Percentiles rank a stretch among this genome's conserved stretches.
Conservation (phyloP, 2,797 vertebrate species). For the Rhadinocentrus ornatus region DNA sequence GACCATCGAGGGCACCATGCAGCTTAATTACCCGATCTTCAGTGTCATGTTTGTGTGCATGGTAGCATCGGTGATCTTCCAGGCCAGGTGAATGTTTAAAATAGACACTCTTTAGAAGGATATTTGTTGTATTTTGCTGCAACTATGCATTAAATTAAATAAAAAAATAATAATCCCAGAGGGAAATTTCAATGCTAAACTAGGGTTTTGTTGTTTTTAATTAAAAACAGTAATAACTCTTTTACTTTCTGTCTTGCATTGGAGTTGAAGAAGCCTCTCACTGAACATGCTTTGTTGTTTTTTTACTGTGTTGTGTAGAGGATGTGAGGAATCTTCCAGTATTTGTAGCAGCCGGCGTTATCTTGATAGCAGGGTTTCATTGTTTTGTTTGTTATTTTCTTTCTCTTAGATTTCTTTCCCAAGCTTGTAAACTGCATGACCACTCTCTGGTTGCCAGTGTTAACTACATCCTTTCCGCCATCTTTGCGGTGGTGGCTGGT, state of each 20-base stretch:
- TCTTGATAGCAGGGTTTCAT: neutral
- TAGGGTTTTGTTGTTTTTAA: no score
- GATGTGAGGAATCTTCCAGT: no score
- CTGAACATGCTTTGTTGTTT: no score
- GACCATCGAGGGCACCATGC: constrained; percentile 87
- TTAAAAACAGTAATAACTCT: no score
- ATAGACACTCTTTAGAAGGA: no score
- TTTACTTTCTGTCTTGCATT: no score
- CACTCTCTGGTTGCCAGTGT: constrained; percentile 89
- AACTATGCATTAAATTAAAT: no score
- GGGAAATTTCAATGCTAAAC: no score
- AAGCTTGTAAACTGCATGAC: constrained; percentile 91
- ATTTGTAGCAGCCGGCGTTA: neutral
- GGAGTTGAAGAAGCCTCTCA: no score
- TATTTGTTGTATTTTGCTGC: neutral
- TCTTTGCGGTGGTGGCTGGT: constrained; percentile 89
- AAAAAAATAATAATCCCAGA: no score
- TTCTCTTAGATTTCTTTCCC: constrained; percentile 87
- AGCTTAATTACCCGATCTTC: constrained; percentile 94
- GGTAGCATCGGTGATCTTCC: constrained; percentile 90
- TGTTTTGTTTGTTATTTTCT: neutral
- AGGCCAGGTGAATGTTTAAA: constrained; percentile 85
- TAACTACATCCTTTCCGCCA: constrained; percentile 92
- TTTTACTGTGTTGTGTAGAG: no score
- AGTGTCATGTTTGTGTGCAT: constrained; percentile 96